Percentiles rank a stretch among this genome's conserved stretches.
These are phyloP conservation scores for Megaustenia siamemsis DNA, from an alignment of 2,888 invertebrate genomes.

Conservation along the genomic window DNA sequence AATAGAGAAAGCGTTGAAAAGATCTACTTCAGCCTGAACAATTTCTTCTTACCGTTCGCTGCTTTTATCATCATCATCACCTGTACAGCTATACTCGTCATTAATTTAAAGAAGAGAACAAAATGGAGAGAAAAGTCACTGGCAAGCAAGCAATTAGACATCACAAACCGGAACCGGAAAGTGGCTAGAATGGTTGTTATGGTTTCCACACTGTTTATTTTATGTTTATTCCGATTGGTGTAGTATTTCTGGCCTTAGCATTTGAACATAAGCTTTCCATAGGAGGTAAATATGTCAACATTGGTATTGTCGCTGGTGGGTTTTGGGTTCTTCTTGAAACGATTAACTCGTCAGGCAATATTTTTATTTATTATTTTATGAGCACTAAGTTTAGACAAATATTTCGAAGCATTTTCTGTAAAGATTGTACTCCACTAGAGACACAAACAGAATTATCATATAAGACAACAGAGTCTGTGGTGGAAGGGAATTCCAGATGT, in stretches of 20 bases:
- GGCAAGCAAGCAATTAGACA: not conserved
- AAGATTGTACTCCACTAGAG: too few relatives aligned
- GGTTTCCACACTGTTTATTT: conserved; percentile 4
- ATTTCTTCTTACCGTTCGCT: not conserved
- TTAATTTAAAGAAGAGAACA: not conserved
- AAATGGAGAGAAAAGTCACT: not conserved
- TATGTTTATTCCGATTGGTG: not conserved
- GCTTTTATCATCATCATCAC: not conserved
- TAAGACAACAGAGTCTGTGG: too few relatives aligned
- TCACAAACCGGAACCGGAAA: not conserved
- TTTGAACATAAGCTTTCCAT: not conserved
- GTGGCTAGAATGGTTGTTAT: conserved; percentile 20
- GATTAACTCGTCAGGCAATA: not conserved
- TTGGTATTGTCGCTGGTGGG: not conserved
- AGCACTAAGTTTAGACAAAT: not conserved
- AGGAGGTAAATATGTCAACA: not conserved
- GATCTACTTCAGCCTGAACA: not conserved
- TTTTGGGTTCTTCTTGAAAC: not conserved
- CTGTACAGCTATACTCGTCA: not conserved
- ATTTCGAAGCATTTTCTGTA: conserved; percentile 13
- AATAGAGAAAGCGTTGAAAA: not conserved
- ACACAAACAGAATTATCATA: too few relatives aligned
- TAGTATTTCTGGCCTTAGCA: not conserved
- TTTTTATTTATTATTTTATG: conserved; percentile 25
- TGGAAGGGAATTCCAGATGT: too few relatives aligned